These are phyloP conservation scores for Psilopogon haemacephalus DNA, from an alignment of 2,113 vertebrate genomes.

Conservation along the genomic window DNA sequence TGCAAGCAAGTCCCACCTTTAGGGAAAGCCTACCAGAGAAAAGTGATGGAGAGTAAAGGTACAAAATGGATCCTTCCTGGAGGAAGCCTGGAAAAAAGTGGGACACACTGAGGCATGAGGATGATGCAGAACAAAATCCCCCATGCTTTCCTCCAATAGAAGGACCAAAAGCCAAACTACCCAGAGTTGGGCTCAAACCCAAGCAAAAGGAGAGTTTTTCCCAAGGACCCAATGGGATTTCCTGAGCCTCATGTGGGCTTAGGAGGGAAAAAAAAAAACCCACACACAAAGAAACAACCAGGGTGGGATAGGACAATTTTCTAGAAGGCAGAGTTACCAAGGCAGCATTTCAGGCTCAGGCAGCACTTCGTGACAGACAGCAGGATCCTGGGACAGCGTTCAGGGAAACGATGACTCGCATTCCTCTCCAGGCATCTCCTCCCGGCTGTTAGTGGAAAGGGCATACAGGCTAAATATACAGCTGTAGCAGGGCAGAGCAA, in stretches of 20 bases:
- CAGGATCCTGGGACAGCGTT: not conserved
- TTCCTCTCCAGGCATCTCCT: constrained; percentile 28
- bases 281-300: too few species aligned
- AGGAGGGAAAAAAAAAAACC: not conserved
- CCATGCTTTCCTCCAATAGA: not conserved
- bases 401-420: not conserved
- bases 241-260: not conserved
- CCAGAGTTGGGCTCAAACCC: not conserved
- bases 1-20: not conserved
- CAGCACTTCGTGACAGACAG: not conserved
- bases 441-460: constrained; percentile 22
- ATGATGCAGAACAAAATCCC: not conserved
- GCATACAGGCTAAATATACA: constrained; percentile 49
- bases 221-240: not conserved
- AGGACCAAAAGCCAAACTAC: not conserved
- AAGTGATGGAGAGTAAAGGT: not conserved
- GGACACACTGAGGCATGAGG: not conserved
- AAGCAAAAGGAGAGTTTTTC: not conserved
- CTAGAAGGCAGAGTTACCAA: not conserved
- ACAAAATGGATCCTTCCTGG: not conserved
- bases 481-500: constrained; percentile 5
- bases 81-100: not conserved
- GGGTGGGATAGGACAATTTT: not conserved
- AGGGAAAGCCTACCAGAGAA: not conserved
- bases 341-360: not conserved